phyloP scores from a whole-genome alignment of 1,140 invertebrate species.

The Oreohelix idahoensis region DNA sequence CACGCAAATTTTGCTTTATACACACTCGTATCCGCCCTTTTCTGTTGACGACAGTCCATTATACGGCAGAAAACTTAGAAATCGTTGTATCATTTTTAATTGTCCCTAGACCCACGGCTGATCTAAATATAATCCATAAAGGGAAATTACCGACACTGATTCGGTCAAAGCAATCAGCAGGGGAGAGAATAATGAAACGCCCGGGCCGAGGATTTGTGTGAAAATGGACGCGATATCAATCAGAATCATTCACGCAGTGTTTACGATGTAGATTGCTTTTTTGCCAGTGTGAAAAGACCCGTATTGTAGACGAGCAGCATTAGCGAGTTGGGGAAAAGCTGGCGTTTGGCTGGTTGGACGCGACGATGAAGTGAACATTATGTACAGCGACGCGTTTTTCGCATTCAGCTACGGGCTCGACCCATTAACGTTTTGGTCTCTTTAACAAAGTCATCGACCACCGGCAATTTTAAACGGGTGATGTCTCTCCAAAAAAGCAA shows the following conservation, averaged over 20 bases:
- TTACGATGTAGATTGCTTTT: constrained; percentile 39
- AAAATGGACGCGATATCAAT: constrained; percentile 35
- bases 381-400: constrained; percentile 18
- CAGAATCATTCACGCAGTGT: constrained; percentile 32
- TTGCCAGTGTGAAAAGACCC: constrained; percentile 26
- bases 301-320: constrained; percentile 18
- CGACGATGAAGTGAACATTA: constrained; percentile 32
- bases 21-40: constrained; percentile 25
- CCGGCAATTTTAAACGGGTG: constrained; percentile 27
- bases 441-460: constrained; percentile 22
- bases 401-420: not conserved
- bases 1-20: constrained; percentile 13
- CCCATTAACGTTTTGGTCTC: constrained; percentile 21
- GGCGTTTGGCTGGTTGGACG: not conserved
- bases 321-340: constrained; percentile 11
- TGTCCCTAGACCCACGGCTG: constrained; percentile 13
- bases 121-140: constrained; percentile 36
- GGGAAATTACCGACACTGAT: constrained; percentile 38
- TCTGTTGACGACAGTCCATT: constrained; percentile 31
- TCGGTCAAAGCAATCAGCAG: constrained; percentile 34
- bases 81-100: constrained; percentile 36
- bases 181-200: constrained; percentile 30
- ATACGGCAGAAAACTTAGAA: not conserved
- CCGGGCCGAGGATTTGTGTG: constrained; percentile 28
- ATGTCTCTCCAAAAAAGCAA: constrained; percentile 29